A percentile compares a stretch with the other conserved stretches of the same genome.
Evolutionary conservation across 2,113 vertebrate species (phyloP).

Genomic region (Marmota monax): DNA sequence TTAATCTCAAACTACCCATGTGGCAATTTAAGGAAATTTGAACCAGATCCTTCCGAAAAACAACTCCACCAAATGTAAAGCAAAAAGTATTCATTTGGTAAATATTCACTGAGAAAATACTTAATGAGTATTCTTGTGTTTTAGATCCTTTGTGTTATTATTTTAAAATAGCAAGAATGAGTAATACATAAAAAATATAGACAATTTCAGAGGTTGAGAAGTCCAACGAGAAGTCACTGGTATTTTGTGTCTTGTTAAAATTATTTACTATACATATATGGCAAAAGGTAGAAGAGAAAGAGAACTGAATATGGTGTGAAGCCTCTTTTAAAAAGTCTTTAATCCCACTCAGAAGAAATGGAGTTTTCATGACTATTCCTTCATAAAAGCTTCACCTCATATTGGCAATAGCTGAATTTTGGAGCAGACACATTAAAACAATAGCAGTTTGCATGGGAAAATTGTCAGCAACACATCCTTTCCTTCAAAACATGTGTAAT

Average conservation of each 20-base stretch:
- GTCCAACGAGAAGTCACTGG: background rate
- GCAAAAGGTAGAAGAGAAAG: background rate
- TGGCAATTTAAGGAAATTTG: background rate
- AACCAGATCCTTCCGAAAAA: background rate
- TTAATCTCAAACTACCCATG: background rate
- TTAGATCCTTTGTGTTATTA: background rate
- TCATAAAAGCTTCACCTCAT: background rate
- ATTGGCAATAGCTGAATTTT: background rate
- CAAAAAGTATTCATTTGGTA: background rate
- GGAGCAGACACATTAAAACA: background rate
- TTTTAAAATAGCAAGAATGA: background rate
- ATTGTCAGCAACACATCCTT: background rate
- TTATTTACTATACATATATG: background rate
- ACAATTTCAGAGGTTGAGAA: background rate
- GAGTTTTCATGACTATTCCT: background rate
- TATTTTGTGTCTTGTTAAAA: background rate
- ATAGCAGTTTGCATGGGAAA: background rate
- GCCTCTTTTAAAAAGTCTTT: background rate
- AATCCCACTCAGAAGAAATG: background rate
- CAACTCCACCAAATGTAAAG: background rate
- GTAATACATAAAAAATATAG: background rate
- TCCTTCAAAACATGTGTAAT: background rate
- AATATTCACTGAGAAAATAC: background rate
- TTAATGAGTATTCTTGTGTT: background rate
- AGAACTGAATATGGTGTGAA: background rate